phyloP scores from a whole-genome alignment of 2,797 vertebrate genomes.

The Sarcoramphus papa region DNA sequence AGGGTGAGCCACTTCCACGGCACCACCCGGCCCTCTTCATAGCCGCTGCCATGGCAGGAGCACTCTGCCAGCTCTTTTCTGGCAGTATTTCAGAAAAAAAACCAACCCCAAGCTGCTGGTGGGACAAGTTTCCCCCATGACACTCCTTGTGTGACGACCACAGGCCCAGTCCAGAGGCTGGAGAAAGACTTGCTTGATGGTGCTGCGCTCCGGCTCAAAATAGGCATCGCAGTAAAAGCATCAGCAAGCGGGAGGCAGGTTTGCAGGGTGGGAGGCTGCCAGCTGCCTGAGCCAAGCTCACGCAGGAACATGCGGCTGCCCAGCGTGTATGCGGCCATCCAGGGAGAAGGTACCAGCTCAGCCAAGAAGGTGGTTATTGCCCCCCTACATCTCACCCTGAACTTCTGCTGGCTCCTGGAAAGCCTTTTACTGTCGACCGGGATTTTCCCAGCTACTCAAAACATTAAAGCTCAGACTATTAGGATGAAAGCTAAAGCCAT shows the following conservation, averaged over 20 bases:
- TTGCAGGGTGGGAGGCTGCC: neutral
- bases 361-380: neutral
- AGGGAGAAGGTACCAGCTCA: neutral
- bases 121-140: fast-evolving
- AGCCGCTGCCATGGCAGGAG: neutral
- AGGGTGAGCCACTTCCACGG: neutral
- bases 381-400: neutral
- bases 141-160: neutral
- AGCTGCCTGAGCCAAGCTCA: neutral
- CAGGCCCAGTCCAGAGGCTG: neutral
- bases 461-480: neutral
- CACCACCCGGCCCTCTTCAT: neutral
- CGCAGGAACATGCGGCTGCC: neutral
- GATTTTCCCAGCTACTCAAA: neutral
- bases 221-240: neutral
- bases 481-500: neutral
- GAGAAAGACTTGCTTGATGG: neutral
- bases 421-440: neutral
- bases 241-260: neutral
- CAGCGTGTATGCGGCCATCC: neutral
- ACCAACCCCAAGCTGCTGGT: neutral
- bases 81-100: neutral
- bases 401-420: neutral
- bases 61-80: neutral
- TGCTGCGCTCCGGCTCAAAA: neutral